These are phyloP conservation scores for Fragum whitleyi DNA, from an alignment of 2,888 invertebrate genomes.

Conservation along the genomic window DNA sequence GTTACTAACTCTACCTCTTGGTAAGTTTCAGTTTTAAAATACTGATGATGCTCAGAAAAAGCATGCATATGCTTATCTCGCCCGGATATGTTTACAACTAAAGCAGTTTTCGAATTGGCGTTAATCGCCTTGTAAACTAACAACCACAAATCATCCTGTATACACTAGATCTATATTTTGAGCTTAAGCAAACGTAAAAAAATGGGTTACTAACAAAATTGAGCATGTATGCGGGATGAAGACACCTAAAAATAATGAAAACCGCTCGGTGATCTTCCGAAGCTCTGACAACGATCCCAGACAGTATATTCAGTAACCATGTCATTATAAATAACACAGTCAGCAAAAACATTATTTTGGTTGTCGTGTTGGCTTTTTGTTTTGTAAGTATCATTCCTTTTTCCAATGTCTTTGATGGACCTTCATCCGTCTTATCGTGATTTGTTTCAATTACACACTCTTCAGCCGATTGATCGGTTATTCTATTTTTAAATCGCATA, in stretches of 20 bases:
- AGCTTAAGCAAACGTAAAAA: neutral
- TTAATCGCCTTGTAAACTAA: no score
- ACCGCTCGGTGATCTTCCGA: neutral
- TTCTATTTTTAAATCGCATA: neutral
- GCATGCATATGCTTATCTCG: no score
- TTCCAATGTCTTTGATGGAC: neutral
- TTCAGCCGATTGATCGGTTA: neutral
- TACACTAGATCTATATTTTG: neutral
- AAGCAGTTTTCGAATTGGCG: no score
- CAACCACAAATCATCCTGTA: neutral
- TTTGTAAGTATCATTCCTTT: neutral
- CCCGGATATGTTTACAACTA: no score
- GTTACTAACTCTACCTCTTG: no score
- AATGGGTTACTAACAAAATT: constrained; percentile 10
- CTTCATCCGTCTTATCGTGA: neutral
- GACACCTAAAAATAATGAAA: neutral
- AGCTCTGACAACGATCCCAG: neutral
- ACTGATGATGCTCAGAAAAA: no score
- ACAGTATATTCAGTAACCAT: neutral
- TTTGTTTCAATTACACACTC: neutral
- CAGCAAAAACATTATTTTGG: constrained; percentile 15
- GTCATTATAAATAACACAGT: constrained; percentile 2
- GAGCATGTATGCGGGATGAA: constrained; percentile 3
- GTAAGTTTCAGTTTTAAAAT: no score
- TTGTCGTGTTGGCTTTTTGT: neutral